A percentile compares a stretch with the other conserved stretches of the same genome.
Conservation (phyloP, 2,113 vertebrate genomes). For the Taurulus bubalis region DNA sequence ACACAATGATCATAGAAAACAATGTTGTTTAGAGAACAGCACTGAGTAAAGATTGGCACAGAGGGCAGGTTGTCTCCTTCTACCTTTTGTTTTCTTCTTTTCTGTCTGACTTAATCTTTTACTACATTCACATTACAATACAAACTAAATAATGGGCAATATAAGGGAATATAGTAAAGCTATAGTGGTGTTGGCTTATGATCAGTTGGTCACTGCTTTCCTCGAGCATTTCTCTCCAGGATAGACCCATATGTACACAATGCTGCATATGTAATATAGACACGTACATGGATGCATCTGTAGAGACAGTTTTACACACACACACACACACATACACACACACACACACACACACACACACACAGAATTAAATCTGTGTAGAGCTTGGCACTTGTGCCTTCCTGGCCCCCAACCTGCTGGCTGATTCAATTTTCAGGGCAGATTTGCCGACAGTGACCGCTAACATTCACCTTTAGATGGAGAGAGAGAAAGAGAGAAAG, state of each 20-base stretch:
- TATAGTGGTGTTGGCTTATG: no score
- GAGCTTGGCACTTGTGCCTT: slow-evolving; percentile 68
- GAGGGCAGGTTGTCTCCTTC: neutral
- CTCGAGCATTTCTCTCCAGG: neutral
- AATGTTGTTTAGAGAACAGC: neutral
- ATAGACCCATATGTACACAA: slow-evolving; percentile 26
- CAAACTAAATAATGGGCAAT: neutral
- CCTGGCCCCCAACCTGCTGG: slow-evolving; percentile 74
- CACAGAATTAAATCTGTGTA: slow-evolving; percentile 72
- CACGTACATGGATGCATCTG: slow-evolving; percentile 33
- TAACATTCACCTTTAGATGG: slow-evolving; percentile 74
- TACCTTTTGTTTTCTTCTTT: neutral
- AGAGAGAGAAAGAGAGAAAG: neutral
- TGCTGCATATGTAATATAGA: slow-evolving; percentile 32
- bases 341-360: slow-evolving; percentile 58
- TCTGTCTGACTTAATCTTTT: neutral
- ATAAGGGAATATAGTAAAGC: neutral
- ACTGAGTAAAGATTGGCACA: neutral
- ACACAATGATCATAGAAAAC: neutral
- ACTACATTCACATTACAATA: neutral
- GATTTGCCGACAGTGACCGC: slow-evolving; percentile 75
- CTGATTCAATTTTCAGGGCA: slow-evolving; percentile 79
- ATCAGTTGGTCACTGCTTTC: neutral
- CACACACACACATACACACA: slow-evolving; percentile 36
- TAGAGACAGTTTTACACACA: slow-evolving; percentile 7